phyloP scores from a whole-genome alignment of 92 coral and sea anemone species.

The Zoanthus sociatus region DNA sequence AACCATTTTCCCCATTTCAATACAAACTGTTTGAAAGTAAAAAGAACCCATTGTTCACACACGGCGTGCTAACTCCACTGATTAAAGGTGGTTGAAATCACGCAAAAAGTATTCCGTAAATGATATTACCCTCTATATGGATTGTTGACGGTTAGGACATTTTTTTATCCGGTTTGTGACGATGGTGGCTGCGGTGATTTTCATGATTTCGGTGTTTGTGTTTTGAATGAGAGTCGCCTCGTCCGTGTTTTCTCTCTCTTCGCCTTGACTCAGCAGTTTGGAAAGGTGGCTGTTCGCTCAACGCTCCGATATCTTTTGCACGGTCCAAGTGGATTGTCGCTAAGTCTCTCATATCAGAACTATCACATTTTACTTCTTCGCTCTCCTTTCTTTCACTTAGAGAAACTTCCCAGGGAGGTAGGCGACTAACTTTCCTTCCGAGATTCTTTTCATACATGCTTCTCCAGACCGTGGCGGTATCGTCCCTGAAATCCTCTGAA shows the following conservation, averaged over 20 bases:
- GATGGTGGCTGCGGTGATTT: constrained; percentile 33
- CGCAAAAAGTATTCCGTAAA: too few relatives aligned
- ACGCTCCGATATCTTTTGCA: constrained; percentile 62
- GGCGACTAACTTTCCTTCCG: constrained; percentile 83
- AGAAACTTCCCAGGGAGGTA: constrained; percentile 84
- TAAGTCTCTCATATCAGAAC: constrained; percentile 66
- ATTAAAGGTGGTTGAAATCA: too few relatives aligned
- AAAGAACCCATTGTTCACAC: too few relatives aligned
- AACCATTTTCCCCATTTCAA: too few relatives aligned
- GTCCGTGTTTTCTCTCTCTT: constrained; percentile 51
- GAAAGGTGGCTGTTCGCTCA: constrained; percentile 49
- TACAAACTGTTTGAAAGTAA: too few relatives aligned
- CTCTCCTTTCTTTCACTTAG: constrained; percentile 53
- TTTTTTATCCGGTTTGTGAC: neutral
- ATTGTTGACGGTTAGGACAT: neutral
- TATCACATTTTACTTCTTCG: constrained; percentile 48
- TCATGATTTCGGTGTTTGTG: constrained; percentile 2
- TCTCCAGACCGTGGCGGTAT: constrained; percentile 90
- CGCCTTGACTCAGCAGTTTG: constrained; percentile 76
- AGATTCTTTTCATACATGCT: constrained; percentile 93
- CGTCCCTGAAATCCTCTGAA: constrained; percentile 81
- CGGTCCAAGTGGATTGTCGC: constrained; percentile 73
- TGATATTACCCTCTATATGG: too few relatives aligned
- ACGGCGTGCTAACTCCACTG: too few relatives aligned
- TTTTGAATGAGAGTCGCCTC: neutral